phyloP scores from a whole-genome alignment of 2,113 vertebrate genomes.

The Ptychochromis oligacanthus region DNA sequence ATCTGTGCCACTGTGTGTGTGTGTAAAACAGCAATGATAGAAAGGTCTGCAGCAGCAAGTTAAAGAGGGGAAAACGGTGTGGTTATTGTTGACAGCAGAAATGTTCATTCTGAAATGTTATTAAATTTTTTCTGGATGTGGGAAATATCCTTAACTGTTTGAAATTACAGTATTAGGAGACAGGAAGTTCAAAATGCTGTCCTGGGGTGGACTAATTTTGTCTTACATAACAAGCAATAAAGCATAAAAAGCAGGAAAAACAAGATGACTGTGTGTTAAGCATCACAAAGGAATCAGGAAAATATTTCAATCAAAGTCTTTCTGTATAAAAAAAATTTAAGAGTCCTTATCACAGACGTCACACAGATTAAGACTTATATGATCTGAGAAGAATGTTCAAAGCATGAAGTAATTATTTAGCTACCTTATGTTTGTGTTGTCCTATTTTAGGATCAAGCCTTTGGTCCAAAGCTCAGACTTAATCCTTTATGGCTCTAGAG shows the following conservation, averaged over 20 bases:
- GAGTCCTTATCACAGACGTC: neutral
- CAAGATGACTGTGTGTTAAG: neutral
- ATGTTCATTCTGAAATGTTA: constrained; percentile 19
- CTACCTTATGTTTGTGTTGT: neutral
- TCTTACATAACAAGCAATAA: constrained; percentile 14
- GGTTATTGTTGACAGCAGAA: neutral
- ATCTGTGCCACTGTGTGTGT: neutral
- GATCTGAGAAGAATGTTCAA: neutral
- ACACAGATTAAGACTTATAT: neutral
- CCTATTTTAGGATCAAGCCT: neutral
- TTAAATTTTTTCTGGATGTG: constrained; percentile 2
- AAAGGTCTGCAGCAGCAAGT: neutral
- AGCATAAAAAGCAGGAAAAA: neutral
- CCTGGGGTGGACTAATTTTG: neutral
- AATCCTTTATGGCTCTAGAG: neutral
- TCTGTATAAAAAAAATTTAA: too few relatives aligned
- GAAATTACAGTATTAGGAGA: neutral
- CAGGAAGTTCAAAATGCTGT: constrained; percentile 8
- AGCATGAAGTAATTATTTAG: neutral
- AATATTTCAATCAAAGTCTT: neutral
- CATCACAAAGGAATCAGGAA: neutral
- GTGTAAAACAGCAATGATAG: neutral
- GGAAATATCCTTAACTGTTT: constrained; percentile 13
- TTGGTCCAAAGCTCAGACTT: neutral
- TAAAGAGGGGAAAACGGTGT: constrained; percentile 3